These are phyloP conservation scores for Podarcis raffonei DNA, from an alignment of 2,113 vertebrate species.

Conservation along the genomic window DNA sequence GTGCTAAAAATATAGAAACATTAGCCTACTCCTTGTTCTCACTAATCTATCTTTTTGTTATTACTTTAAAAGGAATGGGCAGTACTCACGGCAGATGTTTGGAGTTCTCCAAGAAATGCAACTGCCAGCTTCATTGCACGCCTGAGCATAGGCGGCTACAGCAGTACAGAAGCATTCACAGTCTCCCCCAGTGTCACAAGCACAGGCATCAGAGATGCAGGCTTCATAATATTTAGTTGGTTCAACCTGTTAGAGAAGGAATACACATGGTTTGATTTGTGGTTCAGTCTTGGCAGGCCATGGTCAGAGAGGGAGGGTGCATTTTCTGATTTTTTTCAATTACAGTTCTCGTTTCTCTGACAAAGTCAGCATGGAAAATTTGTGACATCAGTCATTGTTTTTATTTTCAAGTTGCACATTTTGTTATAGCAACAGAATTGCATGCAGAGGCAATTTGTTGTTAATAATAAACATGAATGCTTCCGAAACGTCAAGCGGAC, in stretches of 20 bases:
- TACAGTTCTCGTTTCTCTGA: neutral
- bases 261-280: neutral
- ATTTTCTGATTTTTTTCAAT: slow-evolving; percentile 11
- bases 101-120: slow-evolving; percentile 91
- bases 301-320: neutral
- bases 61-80: neutral
- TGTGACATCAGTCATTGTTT: slow-evolving; percentile 1
- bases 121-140: slow-evolving; percentile 82
- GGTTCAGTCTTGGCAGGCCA: neutral
- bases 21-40: neutral
- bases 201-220: slow-evolving; percentile 91
- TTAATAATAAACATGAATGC: neutral
- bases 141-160: slow-evolving; percentile 89
- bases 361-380: slow-evolving; percentile 12
- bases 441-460: neutral
- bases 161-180: slow-evolving; percentile 95
- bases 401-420: neutral
- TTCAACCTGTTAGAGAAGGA: slow-evolving; percentile 81
- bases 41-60: neutral
- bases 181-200: slow-evolving; percentile 92
- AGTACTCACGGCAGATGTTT: slow-evolving; percentile 88
- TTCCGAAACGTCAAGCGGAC: slow-evolving; percentile 27
- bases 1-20: neutral
- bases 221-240: slow-evolving; percentile 86
- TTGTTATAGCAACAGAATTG: neutral